These are phyloP conservation scores for Pinctada fucata DNA, from an alignment of 2,888 invertebrate species.

Conservation along the genomic window DNA sequence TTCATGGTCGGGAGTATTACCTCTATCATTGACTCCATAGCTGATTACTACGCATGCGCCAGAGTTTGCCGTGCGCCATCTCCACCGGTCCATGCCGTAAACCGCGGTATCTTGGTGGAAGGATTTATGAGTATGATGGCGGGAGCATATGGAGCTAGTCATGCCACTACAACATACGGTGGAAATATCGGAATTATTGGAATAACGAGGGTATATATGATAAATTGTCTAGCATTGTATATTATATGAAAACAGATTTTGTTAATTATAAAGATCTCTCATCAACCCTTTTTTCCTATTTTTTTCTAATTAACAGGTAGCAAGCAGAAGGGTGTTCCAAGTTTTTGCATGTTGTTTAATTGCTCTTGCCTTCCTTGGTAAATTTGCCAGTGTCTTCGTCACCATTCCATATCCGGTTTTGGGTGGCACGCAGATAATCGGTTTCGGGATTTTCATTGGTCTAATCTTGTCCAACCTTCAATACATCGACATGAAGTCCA, in stretches of 20 bases:
- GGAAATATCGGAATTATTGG: slow-evolving; percentile 94
- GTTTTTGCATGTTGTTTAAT: slow-evolving; percentile 75
- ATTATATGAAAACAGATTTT: no score
- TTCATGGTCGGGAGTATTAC: slow-evolving; percentile 59
- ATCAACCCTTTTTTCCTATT: no score
- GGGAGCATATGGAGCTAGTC: slow-evolving; percentile 90
- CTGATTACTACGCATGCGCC: slow-evolving; percentile 92
- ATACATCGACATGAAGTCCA: slow-evolving; percentile 85
- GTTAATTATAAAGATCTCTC: no score
- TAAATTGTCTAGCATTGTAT: no score
- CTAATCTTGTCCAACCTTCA: slow-evolving; percentile 64
- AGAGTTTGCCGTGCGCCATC: slow-evolving; percentile 83
- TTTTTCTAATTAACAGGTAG: slow-evolving; percentile 63
- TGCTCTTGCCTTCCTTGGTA: slow-evolving; percentile 75
- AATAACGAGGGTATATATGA: slow-evolving; percentile 83
- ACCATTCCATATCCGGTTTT: slow-evolving; percentile 78
- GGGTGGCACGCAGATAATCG: slow-evolving; percentile 68
- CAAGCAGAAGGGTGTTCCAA: slow-evolving; percentile 75
- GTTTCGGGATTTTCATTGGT: slow-evolving; percentile 62
- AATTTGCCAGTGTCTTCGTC: slow-evolving; percentile 77
- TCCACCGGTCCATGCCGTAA: slow-evolving; percentile 90
- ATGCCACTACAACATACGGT: slow-evolving; percentile 91
- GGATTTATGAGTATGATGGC: slow-evolving; percentile 88
- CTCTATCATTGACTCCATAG: slow-evolving; percentile 79
- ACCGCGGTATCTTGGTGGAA: slow-evolving; percentile 84